These are phyloP conservation scores for Catalaphyllia jardinei DNA, from an alignment of 64 coral and sea anemone species.

Conservation along the genomic window DNA sequence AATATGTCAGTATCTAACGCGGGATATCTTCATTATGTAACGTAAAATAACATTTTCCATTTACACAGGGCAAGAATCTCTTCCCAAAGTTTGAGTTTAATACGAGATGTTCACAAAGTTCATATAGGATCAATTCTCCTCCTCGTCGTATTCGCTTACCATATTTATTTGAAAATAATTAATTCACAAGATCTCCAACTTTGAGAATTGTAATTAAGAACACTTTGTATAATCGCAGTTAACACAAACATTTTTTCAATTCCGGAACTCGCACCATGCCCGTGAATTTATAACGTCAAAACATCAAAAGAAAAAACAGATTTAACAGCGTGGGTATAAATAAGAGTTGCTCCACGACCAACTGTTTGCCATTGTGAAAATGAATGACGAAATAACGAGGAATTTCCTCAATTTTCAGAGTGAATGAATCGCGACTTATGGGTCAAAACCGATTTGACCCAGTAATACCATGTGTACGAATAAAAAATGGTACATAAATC, in stretches of 20 bases:
- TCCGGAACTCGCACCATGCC: neutral
- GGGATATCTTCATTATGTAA: too few species aligned
- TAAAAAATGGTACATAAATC: too few species aligned
- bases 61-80: too few species aligned
- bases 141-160: too few species aligned
- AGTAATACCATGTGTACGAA: too few species aligned
- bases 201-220: slow-evolving; percentile 3
- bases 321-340: neutral
- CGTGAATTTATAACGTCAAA: neutral
- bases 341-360: neutral
- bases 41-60: too few species aligned
- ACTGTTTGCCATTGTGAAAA: neutral
- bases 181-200: neutral
- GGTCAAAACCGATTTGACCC: too few species aligned
- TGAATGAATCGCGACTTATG: too few species aligned
- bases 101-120: too few species aligned
- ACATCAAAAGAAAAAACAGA: neutral
- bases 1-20: too few species aligned
- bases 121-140: too few species aligned
- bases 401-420: neutral
- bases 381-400: neutral
- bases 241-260: slow-evolving; percentile 11
- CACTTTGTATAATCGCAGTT: neutral
- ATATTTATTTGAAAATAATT: neutral
- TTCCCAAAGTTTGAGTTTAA: too few species aligned